Base-by-base conservation (phyloP, 2,113 vertebrate genomes). In the Oryzias melastigma region DNA sequence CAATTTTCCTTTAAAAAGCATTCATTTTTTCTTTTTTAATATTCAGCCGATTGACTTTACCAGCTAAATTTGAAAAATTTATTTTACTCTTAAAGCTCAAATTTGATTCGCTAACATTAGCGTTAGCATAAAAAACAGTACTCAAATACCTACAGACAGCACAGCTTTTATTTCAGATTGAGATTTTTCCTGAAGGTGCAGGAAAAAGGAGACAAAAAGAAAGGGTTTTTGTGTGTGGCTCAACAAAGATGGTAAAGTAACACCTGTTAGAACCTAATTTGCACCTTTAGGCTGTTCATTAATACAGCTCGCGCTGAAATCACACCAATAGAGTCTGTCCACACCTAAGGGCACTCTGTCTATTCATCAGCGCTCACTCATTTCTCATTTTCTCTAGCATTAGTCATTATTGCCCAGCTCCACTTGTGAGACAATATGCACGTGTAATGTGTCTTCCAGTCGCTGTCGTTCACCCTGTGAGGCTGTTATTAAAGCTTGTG, bases 261-360 rank as follows among this genome's bases (percentile, higher is more conserved):
- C 95, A 96, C 95, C 96, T 95, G 96, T 98, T 97, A 98, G 93
- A 94, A 94, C 83, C 88, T 93, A 92, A 95, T 98, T 98, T 95
- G 93, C 95, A 98, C 94, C 94, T 94, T 82, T 88, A 95, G 95
- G 95, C 95, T 93, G 91, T 96, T 98, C 95, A 97, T 98, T 98
- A 98, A 93, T 95, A 93, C 93, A 93, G 89, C 85, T 84, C 91
- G 91, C 89, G 87, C 93, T 85, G 89, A 88, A 94, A 91, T 88
- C 89, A 86, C 29, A 48, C 92, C 84, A 91, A 93, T 94, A 93
- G 90, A 80, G 83, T 76, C 85, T 75, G 86, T 85, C 87, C 90
- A 93, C 93, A 95, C 95, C 91, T 90, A 89, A 62, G 87, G 93
- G 93, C 92, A 78, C 82, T 71, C 78, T 89, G 90, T 84, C 89